A percentile compares a stretch with the other conserved stretches of the same genome.
These are phyloP conservation scores for Catharus minimus DNA, from an alignment of 2,113 vertebrate genomes.

Conservation along the genomic window DNA sequence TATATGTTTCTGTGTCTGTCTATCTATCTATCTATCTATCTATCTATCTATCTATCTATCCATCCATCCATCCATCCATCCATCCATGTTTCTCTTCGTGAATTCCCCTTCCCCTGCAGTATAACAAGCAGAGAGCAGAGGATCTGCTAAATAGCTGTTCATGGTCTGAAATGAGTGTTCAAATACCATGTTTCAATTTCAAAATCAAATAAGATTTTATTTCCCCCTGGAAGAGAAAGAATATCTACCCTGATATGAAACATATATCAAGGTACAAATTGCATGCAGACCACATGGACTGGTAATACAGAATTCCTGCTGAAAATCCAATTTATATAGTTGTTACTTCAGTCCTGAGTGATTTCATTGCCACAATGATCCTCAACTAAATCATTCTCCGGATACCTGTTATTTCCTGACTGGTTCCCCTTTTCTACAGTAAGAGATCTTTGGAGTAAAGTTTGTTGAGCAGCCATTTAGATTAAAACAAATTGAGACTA, in stretches of 20 bases:
- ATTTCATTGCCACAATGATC: not conserved
- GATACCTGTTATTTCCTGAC: not conserved
- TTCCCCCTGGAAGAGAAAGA: not conserved
- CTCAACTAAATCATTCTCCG: not conserved
- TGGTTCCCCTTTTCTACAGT: not conserved
- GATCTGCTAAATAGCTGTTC: not conserved
- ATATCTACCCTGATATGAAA: not conserved
- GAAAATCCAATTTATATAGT: not conserved
- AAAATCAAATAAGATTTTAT: not conserved
- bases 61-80: accelerated
- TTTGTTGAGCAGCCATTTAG: not conserved
- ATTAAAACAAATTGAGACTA: not conserved
- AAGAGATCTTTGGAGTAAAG: not conserved
- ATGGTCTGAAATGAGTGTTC: not conserved
- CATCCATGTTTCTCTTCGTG: not conserved
- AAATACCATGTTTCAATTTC: not conserved
- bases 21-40: not conserved
- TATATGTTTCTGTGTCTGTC: not conserved
- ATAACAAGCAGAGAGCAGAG: not conserved
- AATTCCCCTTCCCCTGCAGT: not conserved
- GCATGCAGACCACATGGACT: not conserved
- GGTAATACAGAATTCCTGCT: not conserved
- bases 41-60: not conserved
- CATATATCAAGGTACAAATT: not conserved
- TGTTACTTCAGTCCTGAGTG: not conserved